Percentiles rank a stretch among this genome's conserved stretches.
Evolutionary conservation across 2,888 invertebrate species (phyloP).

Genomic region (Aethes cnicana): DNA sequence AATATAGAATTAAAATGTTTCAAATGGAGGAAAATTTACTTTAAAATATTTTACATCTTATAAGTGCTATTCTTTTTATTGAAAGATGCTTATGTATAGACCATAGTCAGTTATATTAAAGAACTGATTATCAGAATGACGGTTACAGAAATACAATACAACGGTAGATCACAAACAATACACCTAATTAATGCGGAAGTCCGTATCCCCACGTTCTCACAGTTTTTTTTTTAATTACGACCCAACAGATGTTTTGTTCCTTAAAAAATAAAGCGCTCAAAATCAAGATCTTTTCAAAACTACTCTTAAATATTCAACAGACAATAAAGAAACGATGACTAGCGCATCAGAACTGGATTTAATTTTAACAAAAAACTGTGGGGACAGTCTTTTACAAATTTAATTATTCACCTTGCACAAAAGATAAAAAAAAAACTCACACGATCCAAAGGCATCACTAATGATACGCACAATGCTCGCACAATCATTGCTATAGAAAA

Average conservation of each 20-base stretch:
- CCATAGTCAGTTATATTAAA: not conserved
- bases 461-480: slow-evolving; percentile 62
- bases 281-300: slow-evolving; percentile 56
- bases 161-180: slow-evolving; percentile 44
- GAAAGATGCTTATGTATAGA: no score
- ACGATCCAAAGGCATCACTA: slow-evolving; percentile 68
- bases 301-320: slow-evolving; percentile 66
- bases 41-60: no score
- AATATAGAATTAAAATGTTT: no score
- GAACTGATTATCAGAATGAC: slow-evolving; percentile 2
- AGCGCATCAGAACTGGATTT: slow-evolving; percentile 76
- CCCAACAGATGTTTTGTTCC: slow-evolving; percentile 71
- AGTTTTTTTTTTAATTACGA: slow-evolving; percentile 75
- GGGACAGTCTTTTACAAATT: slow-evolving; percentile 69
- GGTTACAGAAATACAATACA: slow-evolving; percentile 34
- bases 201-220: slow-evolving; percentile 71
- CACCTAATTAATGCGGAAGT: slow-evolving; percentile 63
- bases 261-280: slow-evolving; percentile 60
- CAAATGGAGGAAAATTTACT: no score
- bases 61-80: no score
- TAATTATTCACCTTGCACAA: slow-evolving; percentile 70
- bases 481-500: slow-evolving; percentile 53
- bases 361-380: slow-evolving; percentile 72
- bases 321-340: slow-evolving; percentile 70
- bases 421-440: slow-evolving; percentile 59